A percentile compares a stretch with the other conserved stretches of the same genome.
These are phyloP conservation scores for Papilio helenus DNA, from an alignment of 1,140 invertebrate genomes.

Conservation along the genomic window DNA sequence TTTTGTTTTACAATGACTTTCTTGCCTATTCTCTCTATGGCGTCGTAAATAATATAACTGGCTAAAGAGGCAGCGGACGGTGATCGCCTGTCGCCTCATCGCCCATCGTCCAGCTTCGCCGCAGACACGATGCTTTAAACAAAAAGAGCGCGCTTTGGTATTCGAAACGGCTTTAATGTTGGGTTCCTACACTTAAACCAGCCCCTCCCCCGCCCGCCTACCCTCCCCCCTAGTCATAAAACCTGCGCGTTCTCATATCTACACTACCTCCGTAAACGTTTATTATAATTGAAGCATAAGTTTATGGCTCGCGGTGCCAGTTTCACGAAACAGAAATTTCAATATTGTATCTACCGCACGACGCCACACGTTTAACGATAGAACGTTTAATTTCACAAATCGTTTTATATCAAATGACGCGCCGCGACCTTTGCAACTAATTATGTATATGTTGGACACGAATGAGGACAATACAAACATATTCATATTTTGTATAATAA, in stretches of 20 bases:
- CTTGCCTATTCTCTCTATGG: constrained; percentile 3
- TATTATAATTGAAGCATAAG: constrained; percentile 77
- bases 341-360: constrained; percentile 46
- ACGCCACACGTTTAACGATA: constrained; percentile 31
- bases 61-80: neutral
- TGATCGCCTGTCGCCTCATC: neutral
- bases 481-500: neutral
- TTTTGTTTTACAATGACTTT: constrained; percentile 31
- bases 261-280: constrained; percentile 65
- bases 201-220: neutral
- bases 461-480: constrained; percentile 24
- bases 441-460: neutral
- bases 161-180: constrained; percentile 60
- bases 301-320: constrained; percentile 64
- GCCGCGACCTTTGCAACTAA: constrained; percentile 4
- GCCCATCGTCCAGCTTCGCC: neutral
- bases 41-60: constrained; percentile 30
- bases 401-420: neutral
- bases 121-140: constrained; percentile 41
- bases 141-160: constrained; percentile 68
- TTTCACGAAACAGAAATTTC: constrained; percentile 62
- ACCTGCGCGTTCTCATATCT: constrained; percentile 68
- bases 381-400: constrained; percentile 27
- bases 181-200: constrained; percentile 50
- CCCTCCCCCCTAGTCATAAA: constrained; percentile 61